Evolutionary conservation across 1,140 invertebrate species (phyloP).

Genomic region (Sycobia sp.): DNA sequence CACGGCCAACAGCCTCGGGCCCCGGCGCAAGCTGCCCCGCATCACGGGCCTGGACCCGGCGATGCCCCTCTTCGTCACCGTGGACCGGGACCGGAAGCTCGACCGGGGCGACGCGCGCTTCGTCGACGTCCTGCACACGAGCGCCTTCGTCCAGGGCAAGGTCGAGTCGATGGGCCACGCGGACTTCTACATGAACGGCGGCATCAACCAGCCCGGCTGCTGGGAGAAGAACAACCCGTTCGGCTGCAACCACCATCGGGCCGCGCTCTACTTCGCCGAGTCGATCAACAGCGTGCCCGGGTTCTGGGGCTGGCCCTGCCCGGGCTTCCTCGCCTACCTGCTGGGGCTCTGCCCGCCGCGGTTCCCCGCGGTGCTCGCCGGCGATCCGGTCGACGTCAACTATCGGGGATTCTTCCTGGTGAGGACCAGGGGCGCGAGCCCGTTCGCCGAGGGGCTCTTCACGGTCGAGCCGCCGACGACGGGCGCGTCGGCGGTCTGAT

Average conservation of each 20-base stretch:
- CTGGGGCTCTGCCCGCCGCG: constrained; percentile 64
- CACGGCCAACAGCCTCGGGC: constrained; percentile 61
- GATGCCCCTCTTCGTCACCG: constrained; percentile 68
- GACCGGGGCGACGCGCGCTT: constrained; percentile 72
- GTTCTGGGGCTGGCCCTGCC: constrained; percentile 75
- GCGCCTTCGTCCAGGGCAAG: constrained; percentile 70
- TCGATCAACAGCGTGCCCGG: constrained; percentile 72
- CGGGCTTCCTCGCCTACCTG: constrained; percentile 68
- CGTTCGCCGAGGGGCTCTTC: constrained; percentile 52
- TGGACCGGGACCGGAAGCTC: constrained; percentile 65
- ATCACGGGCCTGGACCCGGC: constrained; percentile 75
- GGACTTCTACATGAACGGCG: constrained; percentile 78
- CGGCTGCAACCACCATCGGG: constrained; percentile 71
- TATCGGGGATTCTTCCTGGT: constrained; percentile 50
- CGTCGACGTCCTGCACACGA: constrained; percentile 79
- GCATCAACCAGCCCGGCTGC: constrained; percentile 71
- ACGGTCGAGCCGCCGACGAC: neutral
- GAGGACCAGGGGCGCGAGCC: constrained; percentile 47
- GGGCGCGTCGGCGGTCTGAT: no score
- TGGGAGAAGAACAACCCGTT: constrained; percentile 55
- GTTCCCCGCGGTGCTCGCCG: constrained; percentile 51
- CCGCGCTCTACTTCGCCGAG: constrained; percentile 74
- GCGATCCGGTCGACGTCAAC: constrained; percentile 46
- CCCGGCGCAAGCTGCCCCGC: constrained; percentile 62
- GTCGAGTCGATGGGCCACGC: constrained; percentile 69